Conservation (phyloP, 2,888 invertebrate species). For the Chymomyza fuscimana region DNA sequence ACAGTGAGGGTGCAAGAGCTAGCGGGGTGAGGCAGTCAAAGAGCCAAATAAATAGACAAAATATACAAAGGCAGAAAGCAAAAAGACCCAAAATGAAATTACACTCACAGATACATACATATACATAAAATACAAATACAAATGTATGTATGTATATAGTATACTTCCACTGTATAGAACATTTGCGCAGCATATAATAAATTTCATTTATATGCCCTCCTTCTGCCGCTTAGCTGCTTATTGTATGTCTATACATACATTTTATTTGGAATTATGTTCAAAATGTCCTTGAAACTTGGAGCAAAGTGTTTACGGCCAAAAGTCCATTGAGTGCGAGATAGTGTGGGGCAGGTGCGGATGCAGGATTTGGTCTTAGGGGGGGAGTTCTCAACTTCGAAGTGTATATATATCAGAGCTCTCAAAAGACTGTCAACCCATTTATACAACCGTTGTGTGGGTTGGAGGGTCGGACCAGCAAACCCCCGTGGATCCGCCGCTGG, state of each 20-base stretch:
- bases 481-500: too few species aligned
- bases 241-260: constrained; percentile 1
- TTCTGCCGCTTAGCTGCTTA: constrained; percentile 18
- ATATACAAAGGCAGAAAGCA: constrained; percentile 24
- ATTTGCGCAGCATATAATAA: constrained; percentile 48
- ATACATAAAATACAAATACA: not conserved
- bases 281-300: constrained; percentile 41
- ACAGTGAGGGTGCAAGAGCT: not conserved
- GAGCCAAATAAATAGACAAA: constrained; percentile 36
- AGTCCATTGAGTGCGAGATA: constrained; percentile 19
- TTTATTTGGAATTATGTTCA: constrained; percentile 48
- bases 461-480: too few species aligned
- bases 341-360: not conserved
- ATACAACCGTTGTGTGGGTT: too few species aligned
- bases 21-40: not conserved
- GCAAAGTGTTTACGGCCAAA: constrained; percentile 20
- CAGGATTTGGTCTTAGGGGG: too few species aligned
- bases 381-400: too few species aligned
- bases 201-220: constrained; percentile 49
- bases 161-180: constrained; percentile 22
- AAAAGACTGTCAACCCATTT: too few species aligned
- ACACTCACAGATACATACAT: constrained; percentile 21
- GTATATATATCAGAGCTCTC: too few species aligned
- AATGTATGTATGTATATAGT: constrained; percentile 13
- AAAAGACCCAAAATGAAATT: constrained; percentile 27